Conservation (phyloP, 1,140 invertebrate genomes). For the Medauroidea extradentata region DNA sequence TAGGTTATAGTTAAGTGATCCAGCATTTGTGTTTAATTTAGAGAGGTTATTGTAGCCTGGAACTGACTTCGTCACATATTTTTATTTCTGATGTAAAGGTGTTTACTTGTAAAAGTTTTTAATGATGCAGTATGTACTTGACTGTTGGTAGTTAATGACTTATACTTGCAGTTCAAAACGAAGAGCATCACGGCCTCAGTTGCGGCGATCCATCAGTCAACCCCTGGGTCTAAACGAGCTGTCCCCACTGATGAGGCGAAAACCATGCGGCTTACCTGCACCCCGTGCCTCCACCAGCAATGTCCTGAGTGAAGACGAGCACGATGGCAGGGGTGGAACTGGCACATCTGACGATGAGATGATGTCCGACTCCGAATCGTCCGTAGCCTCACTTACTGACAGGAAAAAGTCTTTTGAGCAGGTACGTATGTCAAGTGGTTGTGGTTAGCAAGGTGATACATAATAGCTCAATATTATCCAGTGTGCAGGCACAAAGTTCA, state of each 20-base stretch:
- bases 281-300: conserved; percentile 41
- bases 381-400: conserved; percentile 50
- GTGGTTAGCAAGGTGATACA: too few relatives aligned
- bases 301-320: conserved; percentile 54
- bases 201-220: conserved; percentile 65
- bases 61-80: too few relatives aligned
- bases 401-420: conserved; percentile 52
- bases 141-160: too few relatives aligned
- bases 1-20: too few relatives aligned
- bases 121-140: too few relatives aligned
- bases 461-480: not conserved
- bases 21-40: too few relatives aligned
- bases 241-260: conserved; percentile 52
- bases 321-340: conserved; percentile 46
- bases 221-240: conserved; percentile 65
- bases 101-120: too few relatives aligned
- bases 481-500: conserved; percentile 22
- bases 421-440: not conserved
- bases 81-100: too few relatives aligned
- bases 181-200: conserved; percentile 40
- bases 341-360: conserved; percentile 54
- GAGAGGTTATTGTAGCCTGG: too few relatives aligned
- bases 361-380: conserved; percentile 58
- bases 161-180: not conserved
- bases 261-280: conserved; percentile 34